Evolutionary conservation across 2,113 vertebrate species (phyloP).

Genomic region (Cheirogaleus medius): DNA sequence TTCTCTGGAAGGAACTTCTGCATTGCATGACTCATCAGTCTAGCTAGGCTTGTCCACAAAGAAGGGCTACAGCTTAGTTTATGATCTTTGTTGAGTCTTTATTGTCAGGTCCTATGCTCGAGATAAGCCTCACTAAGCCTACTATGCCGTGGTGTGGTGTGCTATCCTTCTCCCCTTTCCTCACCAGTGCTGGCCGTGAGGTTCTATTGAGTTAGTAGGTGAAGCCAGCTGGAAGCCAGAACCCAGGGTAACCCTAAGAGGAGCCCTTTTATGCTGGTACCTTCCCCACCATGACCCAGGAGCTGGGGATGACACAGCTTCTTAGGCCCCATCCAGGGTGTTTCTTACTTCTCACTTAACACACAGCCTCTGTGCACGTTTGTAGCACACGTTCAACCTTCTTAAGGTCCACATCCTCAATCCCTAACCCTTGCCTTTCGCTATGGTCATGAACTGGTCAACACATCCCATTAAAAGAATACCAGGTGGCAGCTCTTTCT

Average conservation of each 20-base stretch:
- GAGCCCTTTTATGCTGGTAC: not conserved
- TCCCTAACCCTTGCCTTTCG: not conserved
- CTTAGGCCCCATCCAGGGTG: not conserved
- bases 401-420: not conserved
- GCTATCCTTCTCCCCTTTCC: fast-evolving
- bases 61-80: not conserved
- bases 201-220: not conserved
- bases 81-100: not conserved
- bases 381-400: not conserved
- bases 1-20: not conserved
- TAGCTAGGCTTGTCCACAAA: not conserved
- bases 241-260: not conserved
- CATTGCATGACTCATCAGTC: too few species aligned
- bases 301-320: not conserved
- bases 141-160: too few species aligned
- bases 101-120: not conserved
- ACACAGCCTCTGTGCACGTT: not conserved
- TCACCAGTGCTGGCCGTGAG: too few species aligned
- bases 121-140: not conserved
- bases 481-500: not conserved
- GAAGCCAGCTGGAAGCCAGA: not conserved
- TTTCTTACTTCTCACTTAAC: not conserved
- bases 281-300: not conserved
- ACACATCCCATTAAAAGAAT: not conserved
- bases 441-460: not conserved